A percentile compares a stretch with the other conserved stretches of the same genome.
Conservation (phyloP, 2,797 vertebrate species). For the Austrolebias charrua region DNA sequence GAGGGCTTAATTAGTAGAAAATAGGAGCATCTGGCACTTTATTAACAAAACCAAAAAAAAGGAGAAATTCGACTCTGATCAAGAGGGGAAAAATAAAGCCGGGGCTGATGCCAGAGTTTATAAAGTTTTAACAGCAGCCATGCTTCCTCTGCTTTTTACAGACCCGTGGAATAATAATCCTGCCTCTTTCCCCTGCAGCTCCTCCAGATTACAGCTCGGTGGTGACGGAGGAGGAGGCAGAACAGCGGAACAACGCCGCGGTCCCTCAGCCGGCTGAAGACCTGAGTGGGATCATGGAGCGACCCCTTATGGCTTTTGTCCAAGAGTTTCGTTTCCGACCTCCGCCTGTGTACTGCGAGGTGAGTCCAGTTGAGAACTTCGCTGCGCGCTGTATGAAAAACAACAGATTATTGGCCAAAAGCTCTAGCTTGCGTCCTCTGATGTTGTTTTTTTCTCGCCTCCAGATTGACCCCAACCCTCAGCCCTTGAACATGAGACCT, state of each 20-base stretch:
- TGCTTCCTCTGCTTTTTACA: constrained; percentile 42
- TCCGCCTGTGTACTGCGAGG: constrained; percentile 93
- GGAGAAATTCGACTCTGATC: neutral
- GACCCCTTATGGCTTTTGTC: constrained; percentile 88
- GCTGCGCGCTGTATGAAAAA: too few species aligned
- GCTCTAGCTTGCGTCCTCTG: constrained; percentile 5
- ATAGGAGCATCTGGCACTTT: neutral
- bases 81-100: constrained; percentile 5
- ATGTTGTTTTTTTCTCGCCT: constrained; percentile 1
- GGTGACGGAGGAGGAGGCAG: constrained; percentile 80
- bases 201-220: constrained; percentile 92
- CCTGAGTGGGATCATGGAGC: constrained; percentile 77
- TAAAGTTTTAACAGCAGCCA: constrained; percentile 33
- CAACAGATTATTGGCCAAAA: neutral
- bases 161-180: constrained; percentile 25
- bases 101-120: too few species aligned
- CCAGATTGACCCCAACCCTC: constrained; percentile 92
- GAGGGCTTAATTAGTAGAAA: neutral
- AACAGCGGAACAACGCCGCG: constrained; percentile 56
- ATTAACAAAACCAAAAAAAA: too few species aligned
- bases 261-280: constrained; percentile 67
- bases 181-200: constrained; percentile 72
- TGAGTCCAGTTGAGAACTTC: constrained; percentile 52
- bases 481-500: constrained; percentile 77
- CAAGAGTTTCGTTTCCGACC: constrained; percentile 93